Base-by-base conservation (phyloP, 2,797 vertebrate species). In the Sebastolobus altivelis region DNA sequence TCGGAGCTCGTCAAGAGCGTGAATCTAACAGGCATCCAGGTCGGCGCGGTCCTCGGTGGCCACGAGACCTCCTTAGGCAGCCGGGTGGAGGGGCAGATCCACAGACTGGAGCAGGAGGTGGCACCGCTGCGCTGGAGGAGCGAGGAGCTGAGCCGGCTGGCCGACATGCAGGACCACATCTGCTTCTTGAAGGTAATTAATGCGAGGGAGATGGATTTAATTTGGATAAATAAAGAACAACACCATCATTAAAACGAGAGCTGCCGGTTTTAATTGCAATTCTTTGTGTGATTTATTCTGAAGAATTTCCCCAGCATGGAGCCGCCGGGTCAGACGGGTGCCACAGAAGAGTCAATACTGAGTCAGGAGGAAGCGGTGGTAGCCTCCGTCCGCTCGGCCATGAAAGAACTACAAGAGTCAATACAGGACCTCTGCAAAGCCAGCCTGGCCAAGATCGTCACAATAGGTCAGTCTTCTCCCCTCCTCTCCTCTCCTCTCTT, bases 171-270 rank as follows among this genome's bases (percentile, higher is more conserved):
- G 75, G 95, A 96, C 55, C 29, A 93, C 54, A 22, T 92, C 79
- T 84, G 85, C 71, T 96, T 96, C 68, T 68, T 96, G 65, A 94
- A 95, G 90, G 96, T 96, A 90, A 46, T 2, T 1, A 7, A 10
- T 33, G 27, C 18, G 37, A 75, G 38, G 52, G 1, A 52, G 20
- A 5, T 9, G 3, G 2, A 46, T 75, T 77, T 58, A 1, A 29
- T 9, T 73, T 6, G 2, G 3, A 33, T 55, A 0, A 62, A 13
- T 13, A 8, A 49, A 27, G 5, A 14, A 20, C 56, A 5, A 20
- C 8, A 27, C 1, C 4, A 1, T 27, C 2, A 3, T 43, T 55
- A 22, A 35, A 40, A 27, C 65, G 4, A 38, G 49, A 56, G 35
- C 3, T 31, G 3, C 5, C 14, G 3, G 25, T 31, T 38, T 37